phyloP scores from a whole-genome alignment of 2,797 vertebrate species.

The Tokudaia tokunoshimensis region DNA sequence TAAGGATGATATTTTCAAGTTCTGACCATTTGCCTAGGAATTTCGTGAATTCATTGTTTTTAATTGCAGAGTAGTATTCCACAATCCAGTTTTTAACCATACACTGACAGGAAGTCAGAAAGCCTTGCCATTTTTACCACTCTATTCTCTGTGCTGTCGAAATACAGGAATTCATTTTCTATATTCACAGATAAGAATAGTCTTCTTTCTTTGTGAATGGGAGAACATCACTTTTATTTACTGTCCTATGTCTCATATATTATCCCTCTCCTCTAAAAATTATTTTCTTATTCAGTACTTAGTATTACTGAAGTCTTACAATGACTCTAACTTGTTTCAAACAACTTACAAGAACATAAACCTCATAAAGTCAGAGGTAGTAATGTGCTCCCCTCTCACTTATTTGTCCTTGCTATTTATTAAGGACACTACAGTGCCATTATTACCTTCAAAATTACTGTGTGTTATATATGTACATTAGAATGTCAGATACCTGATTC shows the following conservation, averaged over 20 bases:
- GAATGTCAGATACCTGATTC: not conserved
- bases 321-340: constrained; percentile 2
- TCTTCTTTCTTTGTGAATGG: not conserved
- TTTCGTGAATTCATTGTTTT: no score
- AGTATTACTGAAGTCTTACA: not conserved
- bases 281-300: not conserved
- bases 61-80: no score
- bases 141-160: not conserved
- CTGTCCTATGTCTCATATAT: not conserved
- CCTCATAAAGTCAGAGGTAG: not conserved
- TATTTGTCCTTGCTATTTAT: not conserved
- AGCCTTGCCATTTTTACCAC: not conserved
- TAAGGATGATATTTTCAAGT: no score
- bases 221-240: not conserved
- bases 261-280: not conserved
- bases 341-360: not conserved
- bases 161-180: not conserved
- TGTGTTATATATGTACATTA: not conserved
- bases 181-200: not conserved
- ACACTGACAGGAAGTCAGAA: not conserved
- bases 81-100: not conserved
- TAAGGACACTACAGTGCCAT: not conserved
- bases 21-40: no score
- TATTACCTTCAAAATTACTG: not conserved
- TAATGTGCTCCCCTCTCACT: not conserved